Conservation (phyloP, 2,113 vertebrate species). For the Gadus chalcogrammus region DNA sequence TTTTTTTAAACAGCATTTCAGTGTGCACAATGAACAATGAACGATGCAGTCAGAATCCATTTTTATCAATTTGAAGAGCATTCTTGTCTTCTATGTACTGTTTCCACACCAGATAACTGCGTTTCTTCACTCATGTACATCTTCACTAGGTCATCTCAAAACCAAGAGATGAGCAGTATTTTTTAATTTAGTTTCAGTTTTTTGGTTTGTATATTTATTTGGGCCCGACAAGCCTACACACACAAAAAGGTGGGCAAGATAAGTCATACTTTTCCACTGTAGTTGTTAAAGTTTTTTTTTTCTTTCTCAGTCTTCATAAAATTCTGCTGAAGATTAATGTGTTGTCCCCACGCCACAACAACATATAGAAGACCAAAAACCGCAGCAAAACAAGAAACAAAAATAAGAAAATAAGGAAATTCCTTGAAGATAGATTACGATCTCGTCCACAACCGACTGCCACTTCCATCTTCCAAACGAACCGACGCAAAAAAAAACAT, state of each 20-base stretch:
- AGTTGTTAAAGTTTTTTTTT: background rate
- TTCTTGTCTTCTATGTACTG: too few relatives aligned
- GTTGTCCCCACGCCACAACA: background rate
- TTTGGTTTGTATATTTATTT: background rate
- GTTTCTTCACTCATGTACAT: background rate
- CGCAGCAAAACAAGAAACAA: background rate
- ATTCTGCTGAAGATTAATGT: background rate
- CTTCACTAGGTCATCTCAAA: too few relatives aligned
- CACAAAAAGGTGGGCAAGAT: too few relatives aligned
- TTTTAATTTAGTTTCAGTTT: background rate
- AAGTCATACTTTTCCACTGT: too few relatives aligned
- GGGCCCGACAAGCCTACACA: too few relatives aligned
- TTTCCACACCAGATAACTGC: background rate
- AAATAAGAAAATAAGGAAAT: background rate
- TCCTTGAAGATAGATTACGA: background rate
- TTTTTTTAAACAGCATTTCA: too few relatives aligned
- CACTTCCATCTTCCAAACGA: background rate
- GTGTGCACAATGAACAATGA: too few relatives aligned
- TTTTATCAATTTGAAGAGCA: too few relatives aligned
- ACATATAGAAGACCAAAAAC: background rate
- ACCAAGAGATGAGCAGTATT: too few relatives aligned
- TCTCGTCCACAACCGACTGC: background rate
- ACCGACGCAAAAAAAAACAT: constrained; percentile 14
- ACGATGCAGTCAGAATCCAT: too few relatives aligned
- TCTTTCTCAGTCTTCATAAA: background rate